Evolutionary conservation across 2,113 vertebrate species (phyloP).

Genomic region (Marmota flaviventris): DNA sequence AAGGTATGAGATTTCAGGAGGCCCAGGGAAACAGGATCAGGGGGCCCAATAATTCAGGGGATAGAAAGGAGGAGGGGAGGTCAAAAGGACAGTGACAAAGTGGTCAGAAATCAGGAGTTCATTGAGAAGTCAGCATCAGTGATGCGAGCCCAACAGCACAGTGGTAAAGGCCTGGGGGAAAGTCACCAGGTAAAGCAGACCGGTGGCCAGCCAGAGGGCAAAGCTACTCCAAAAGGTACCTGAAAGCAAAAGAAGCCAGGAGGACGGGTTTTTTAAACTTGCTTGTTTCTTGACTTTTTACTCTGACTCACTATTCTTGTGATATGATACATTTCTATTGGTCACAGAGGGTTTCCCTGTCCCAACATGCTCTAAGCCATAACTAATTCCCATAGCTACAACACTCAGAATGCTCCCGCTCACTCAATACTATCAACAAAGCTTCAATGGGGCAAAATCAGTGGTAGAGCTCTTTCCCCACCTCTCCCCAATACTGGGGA

Average conservation of each 20-base stretch:
- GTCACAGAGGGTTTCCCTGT: background rate
- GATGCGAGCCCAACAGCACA: rapidly evolving
- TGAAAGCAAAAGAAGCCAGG: no score
- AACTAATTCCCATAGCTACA: background rate
- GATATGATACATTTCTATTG: background rate
- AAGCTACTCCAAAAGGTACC: no score
- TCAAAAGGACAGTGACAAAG: no score
- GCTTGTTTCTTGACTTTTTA: no score
- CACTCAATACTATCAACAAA: rapidly evolving
- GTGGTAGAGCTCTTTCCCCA: no score
- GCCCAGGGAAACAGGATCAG: background rate
- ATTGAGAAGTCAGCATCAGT: rapidly evolving
- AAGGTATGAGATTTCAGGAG: background rate
- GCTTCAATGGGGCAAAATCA: background rate
- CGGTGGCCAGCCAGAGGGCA: rapidly evolving
- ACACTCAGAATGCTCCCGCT: background rate
- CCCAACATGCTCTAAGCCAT: background rate
- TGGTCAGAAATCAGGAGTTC: background rate
- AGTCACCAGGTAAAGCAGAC: background rate
- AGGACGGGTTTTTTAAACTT: no score
- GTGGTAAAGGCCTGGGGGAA: background rate
- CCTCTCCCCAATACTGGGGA: no score
- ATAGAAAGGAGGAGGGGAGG: background rate
- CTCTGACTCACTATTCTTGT: background rate
- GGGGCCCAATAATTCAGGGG: background rate